phyloP scores from a whole-genome alignment of 2,888 invertebrate genomes.

The Orchesella flavescens region DNA sequence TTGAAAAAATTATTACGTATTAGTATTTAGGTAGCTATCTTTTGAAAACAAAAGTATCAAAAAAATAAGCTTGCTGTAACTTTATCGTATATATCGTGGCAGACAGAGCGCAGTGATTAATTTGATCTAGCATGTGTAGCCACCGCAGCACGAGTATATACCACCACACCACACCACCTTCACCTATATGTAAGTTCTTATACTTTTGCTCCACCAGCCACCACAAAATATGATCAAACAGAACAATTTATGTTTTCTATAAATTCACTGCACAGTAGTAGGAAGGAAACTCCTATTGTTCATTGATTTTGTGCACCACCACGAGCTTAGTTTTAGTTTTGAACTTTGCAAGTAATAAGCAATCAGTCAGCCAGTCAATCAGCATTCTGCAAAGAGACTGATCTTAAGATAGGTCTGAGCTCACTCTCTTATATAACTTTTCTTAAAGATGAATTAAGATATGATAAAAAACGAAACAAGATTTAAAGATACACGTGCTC shows the following conservation, averaged over 20 bases:
- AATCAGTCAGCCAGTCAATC: not conserved
- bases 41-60: not conserved
- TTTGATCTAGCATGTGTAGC: constrained; percentile 30
- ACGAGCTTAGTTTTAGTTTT: no score
- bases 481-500: not conserved
- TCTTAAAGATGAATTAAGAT: not conserved
- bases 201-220: no score
- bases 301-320: no score
- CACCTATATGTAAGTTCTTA: constrained; percentile 25
- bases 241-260: not conserved
- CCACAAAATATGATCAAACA: not conserved
- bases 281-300: not conserved
- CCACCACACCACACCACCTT: constrained; percentile 17
- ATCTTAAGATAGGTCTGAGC: not conserved
- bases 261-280: not conserved
- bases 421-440: not conserved
- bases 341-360: no score
- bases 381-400: not conserved
- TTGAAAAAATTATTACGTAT: not conserved
- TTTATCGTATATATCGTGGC: no score
- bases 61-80: not conserved
- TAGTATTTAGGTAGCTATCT: not conserved
- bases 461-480: not conserved
- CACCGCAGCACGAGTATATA: constrained; percentile 4
- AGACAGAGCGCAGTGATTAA: constrained; percentile 28